Evolutionary conservation across 92 coral and sea anemone genomes (phyloP).

Genomic region (Heteractis magnifica): DNA sequence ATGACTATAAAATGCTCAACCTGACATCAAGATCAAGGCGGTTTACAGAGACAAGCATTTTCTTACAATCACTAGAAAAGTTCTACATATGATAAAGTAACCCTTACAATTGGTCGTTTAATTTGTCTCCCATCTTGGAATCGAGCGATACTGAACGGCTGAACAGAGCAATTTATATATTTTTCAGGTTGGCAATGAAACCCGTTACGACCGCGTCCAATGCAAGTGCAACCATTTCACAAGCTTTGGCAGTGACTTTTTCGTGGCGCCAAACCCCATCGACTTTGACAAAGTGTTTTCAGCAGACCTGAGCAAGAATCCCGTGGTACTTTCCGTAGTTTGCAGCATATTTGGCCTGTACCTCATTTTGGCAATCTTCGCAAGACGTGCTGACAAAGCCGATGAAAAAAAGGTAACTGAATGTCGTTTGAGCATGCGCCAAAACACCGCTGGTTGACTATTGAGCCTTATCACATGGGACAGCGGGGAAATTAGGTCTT

Average conservation of each 20-base stretch:
- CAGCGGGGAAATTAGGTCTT: too few species aligned
- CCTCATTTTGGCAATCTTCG: slow-evolving; percentile 63
- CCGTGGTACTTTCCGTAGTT: slow-evolving; percentile 69
- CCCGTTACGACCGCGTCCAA: slow-evolving; percentile 57
- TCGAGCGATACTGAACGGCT: too few species aligned
- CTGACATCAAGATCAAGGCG: too few species aligned
- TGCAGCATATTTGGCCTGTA: slow-evolving; percentile 82
- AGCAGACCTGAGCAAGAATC: slow-evolving; percentile 85
- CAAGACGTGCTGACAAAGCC: slow-evolving; percentile 78
- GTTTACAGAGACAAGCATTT: too few species aligned
- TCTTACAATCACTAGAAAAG: too few species aligned
- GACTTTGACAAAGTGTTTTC: slow-evolving; percentile 91
- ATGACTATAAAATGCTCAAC: too few species aligned
- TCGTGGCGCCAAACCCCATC: slow-evolving; percentile 97
- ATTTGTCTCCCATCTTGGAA: too few species aligned
- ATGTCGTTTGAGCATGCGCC: not conserved
- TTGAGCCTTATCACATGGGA: too few species aligned
- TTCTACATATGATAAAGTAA: too few species aligned
- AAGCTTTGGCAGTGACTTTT: slow-evolving; percentile 86
- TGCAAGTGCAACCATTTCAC: slow-evolving; percentile 90
- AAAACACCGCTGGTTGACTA: too few species aligned
- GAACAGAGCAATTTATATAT: not conserved
- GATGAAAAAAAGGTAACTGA: slow-evolving; percentile 67
- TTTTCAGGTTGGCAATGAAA: slow-evolving; percentile 71
- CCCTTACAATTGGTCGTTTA: too few species aligned